phyloP scores from a whole-genome alignment of 2,113 vertebrate species.

The Rhea americana region DNA sequence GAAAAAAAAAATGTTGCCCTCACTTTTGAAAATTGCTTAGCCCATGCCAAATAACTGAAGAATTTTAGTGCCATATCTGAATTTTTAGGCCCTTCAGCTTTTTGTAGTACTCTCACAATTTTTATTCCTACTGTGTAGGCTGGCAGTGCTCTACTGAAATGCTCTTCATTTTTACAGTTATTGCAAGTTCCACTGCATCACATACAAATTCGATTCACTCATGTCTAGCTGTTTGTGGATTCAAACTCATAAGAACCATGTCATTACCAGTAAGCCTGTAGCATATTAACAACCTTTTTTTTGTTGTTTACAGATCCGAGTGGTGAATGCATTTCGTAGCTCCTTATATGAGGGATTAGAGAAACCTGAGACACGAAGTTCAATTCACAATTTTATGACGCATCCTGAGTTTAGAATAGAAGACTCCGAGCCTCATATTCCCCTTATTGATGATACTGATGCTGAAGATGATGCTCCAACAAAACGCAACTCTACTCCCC shows the following conservation, averaged over 20 bases:
- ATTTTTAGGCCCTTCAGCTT: slow-evolving; percentile 68
- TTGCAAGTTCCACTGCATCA: slow-evolving; percentile 84
- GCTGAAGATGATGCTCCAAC: slow-evolving; percentile 97
- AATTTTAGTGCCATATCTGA: slow-evolving; percentile 63
- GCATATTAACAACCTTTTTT: slow-evolving; percentile 32
- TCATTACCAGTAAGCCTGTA: neutral
- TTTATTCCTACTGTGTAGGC: slow-evolving; percentile 68
- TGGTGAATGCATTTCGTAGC: slow-evolving; percentile 99
- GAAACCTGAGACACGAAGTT: slow-evolving; percentile 95
- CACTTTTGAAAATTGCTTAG: slow-evolving; percentile 29
- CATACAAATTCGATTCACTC: slow-evolving; percentile 83
- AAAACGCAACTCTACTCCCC: slow-evolving; percentile 91
- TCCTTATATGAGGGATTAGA: slow-evolving; percentile 97
- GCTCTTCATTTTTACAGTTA: slow-evolving; percentile 84
- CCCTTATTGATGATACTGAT: slow-evolving; percentile 98
- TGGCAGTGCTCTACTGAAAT: slow-evolving; percentile 80
- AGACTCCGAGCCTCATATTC: slow-evolving; percentile 98
- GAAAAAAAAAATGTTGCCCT: slow-evolving; percentile 46
- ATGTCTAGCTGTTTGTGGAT: slow-evolving; percentile 84
- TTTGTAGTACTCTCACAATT: slow-evolving; percentile 66
- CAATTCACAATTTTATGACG: slow-evolving; percentile 99
- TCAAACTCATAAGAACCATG: slow-evolving; percentile 81
- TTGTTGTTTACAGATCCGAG: slow-evolving; percentile 90
- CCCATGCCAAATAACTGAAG: slow-evolving; percentile 30
- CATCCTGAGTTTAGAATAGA: slow-evolving; percentile 99